Evolutionary conservation across 1,140 invertebrate genomes (phyloP).

Genomic region (Lerema accius): DNA sequence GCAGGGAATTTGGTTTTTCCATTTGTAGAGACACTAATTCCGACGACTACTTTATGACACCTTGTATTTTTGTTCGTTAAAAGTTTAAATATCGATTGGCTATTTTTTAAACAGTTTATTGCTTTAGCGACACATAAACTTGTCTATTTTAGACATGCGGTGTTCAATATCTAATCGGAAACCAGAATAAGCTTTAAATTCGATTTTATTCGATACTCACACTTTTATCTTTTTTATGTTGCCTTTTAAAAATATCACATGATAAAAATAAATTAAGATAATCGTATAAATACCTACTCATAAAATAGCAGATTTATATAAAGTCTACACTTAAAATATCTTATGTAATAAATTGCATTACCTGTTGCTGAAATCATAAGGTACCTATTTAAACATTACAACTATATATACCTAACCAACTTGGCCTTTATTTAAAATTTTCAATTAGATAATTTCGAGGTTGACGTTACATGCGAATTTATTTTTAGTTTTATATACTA

Average conservation of each 20-base stretch:
- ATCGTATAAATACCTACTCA: too few relatives aligned
- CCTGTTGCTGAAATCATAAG: too few relatives aligned
- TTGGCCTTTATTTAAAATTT: too few relatives aligned
- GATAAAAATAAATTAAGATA: too few relatives aligned
- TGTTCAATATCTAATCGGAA: slow-evolving; percentile 45
- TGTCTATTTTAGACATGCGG: slow-evolving; percentile 44
- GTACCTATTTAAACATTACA: too few relatives aligned
- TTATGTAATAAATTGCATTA: too few relatives aligned
- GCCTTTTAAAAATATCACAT: background rate
- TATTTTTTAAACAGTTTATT: slow-evolving; percentile 67
- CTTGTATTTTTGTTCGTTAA: slow-evolving; percentile 49
- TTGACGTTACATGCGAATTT: too few relatives aligned
- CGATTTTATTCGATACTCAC: slow-evolving; percentile 8
- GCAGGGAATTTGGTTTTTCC: slow-evolving; percentile 57
- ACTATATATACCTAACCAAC: too few relatives aligned
- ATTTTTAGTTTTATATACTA: too few relatives aligned
- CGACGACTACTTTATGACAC: slow-evolving; percentile 61
- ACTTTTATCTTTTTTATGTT: slow-evolving; percentile 10
- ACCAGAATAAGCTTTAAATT: slow-evolving; percentile 26
- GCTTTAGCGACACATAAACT: slow-evolving; percentile 54
- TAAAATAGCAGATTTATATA: too few relatives aligned
- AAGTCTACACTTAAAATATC: too few relatives aligned
- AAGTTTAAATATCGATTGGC: slow-evolving; percentile 33
- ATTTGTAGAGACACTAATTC: slow-evolving; percentile 65
- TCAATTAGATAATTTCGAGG: too few relatives aligned